A percentile compares a stretch with the other conserved stretches of the same genome.
phyloP scores from a whole-genome alignment of 1,140 invertebrate genomes.

The Episyrphus balteatus region DNA sequence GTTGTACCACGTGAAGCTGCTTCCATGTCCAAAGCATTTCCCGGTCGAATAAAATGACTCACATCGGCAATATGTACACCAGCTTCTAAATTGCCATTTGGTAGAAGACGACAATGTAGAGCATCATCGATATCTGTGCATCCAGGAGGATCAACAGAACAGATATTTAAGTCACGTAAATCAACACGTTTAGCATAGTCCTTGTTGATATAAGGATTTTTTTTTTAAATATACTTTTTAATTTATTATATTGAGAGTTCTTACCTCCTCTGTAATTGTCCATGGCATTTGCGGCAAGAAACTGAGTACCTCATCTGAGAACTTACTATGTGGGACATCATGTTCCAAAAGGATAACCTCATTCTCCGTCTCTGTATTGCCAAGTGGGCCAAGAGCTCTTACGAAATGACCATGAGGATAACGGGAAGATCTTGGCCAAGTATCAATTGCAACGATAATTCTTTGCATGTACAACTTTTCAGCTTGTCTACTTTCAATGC shows the following conservation, averaged over 20 bases:
- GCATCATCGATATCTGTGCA: constrained; percentile 99
- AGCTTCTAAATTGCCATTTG: constrained; percentile 72
- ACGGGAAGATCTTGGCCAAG: constrained; percentile 78
- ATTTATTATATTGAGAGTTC: constrained; percentile 3
- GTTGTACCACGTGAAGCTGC: constrained; percentile 77
- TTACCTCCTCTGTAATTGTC: constrained; percentile 71
- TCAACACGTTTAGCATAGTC: constrained; percentile 72
- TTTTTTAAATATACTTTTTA: neutral
- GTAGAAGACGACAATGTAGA: constrained; percentile 71
- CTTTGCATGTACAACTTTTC: constrained; percentile 68
- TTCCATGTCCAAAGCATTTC: constrained; percentile 78
- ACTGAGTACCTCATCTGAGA: constrained; percentile 85
- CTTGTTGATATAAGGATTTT: constrained; percentile 36
- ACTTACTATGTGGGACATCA: constrained; percentile 90
- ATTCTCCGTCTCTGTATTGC: constrained; percentile 86
- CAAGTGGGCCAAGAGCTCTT: constrained; percentile 62
- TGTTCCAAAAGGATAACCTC: constrained; percentile 93
- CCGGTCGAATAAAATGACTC: constrained; percentile 82
- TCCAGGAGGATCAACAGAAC: constrained; percentile 96
- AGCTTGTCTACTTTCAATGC: constrained; percentile 85
- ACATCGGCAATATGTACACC: constrained; percentile 96
- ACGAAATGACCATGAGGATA: constrained; percentile 78
- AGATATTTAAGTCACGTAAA: constrained; percentile 74
- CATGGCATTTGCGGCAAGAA: constrained; percentile 88
- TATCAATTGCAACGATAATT: constrained; percentile 86